Evolutionary conservation across 2,113 vertebrate species (phyloP).

Genomic region (Sakesphorus luctuosus): DNA sequence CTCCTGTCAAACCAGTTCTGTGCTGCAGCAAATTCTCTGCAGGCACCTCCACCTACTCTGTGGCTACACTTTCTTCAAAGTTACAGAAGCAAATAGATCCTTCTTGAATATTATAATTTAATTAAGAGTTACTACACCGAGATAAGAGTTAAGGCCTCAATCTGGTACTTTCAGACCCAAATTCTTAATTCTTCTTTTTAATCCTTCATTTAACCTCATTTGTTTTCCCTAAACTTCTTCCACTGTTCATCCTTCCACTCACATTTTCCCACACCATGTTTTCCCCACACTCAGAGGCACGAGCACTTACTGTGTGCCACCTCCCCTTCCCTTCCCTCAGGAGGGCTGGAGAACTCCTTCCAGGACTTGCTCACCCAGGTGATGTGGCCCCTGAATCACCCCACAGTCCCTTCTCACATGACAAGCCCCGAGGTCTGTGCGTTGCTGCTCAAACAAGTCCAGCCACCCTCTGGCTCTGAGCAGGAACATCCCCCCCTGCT

Average conservation of each 20-base stretch:
- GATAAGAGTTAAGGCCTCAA: background rate
- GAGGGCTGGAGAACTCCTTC: background rate
- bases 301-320: background rate
- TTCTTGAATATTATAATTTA: background rate
- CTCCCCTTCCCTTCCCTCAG: background rate
- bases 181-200: background rate
- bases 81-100: background rate
- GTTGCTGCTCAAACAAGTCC: background rate
- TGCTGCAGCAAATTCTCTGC: background rate
- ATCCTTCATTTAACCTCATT: background rate
- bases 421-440: background rate
- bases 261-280: background rate
- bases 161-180: background rate
- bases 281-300: background rate
- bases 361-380: background rate
- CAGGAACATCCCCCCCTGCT: background rate
- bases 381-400: background rate
- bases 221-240: background rate
- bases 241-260: background rate
- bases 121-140: background rate
- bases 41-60: slow-evolving; percentile 4
- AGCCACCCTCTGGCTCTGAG: background rate
- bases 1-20: slow-evolving; percentile 29
- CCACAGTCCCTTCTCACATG: background rate
- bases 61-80: background rate